phyloP scores from a whole-genome alignment of 2,797 vertebrate genomes.

The Prunella strophiata region DNA sequence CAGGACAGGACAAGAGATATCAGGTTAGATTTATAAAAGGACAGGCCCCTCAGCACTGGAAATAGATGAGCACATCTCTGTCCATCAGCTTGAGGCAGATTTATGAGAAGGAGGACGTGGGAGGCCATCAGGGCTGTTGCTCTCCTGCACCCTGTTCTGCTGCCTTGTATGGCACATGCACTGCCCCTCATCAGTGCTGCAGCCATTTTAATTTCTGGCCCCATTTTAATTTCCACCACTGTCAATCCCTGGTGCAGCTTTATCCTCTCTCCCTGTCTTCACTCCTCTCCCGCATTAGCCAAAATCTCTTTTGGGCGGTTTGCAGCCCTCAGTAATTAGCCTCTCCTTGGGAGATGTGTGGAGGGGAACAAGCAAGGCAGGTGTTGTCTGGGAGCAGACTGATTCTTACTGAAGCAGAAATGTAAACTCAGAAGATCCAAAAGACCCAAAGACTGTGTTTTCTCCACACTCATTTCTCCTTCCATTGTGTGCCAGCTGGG shows the following conservation, averaged over 20 bases:
- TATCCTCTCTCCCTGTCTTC: neutral
- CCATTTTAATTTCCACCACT: neutral
- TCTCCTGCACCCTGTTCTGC: neutral
- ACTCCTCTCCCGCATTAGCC: rapidly evolving
- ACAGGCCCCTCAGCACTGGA: neutral
- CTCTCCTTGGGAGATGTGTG: neutral
- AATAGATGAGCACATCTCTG: neutral
- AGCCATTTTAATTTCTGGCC: neutral
- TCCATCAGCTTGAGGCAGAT: neutral
- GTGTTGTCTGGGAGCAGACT: neutral
- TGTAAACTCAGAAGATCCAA: neutral
- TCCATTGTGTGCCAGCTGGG: neutral
- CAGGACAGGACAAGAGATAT: neutral
- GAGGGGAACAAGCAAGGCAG: neutral
- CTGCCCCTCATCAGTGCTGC: rapidly evolving
- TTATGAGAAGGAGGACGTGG: neutral
- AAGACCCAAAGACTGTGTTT: neutral
- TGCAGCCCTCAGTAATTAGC: neutral
- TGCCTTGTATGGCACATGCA: rapidly evolving
- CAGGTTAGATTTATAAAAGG: neutral
- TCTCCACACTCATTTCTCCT: neutral
- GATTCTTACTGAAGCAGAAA: neutral
- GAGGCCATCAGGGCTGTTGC: neutral
- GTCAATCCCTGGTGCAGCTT: neutral
- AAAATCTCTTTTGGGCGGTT: rapidly evolving